Evolutionary conservation across 2,113 vertebrate species (phyloP).

Genomic region (Neogale vison): DNA sequence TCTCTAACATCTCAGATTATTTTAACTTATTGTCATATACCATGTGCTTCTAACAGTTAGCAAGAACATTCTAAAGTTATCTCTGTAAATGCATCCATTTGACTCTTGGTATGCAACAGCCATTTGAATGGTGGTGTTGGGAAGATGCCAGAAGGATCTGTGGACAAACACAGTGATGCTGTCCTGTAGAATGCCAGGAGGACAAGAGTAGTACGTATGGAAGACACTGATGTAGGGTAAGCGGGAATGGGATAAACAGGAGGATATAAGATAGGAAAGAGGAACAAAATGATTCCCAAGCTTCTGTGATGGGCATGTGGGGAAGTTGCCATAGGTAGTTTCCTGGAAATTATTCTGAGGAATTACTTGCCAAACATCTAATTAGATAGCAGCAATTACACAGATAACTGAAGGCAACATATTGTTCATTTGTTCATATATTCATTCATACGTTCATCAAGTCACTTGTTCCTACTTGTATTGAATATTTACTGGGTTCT

Average conservation of each 20-base stretch:
- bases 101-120: background rate
- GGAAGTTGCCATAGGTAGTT: background rate
- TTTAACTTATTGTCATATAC: constrained; percentile 49
- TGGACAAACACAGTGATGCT: background rate
- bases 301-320: background rate
- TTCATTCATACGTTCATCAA: background rate
- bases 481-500: background rate
- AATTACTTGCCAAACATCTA: background rate
- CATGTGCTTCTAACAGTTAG: background rate
- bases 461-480: background rate
- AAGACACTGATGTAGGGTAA: background rate
- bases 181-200: background rate
- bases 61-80: background rate
- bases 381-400: background rate
- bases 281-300: background rate
- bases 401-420: background rate
- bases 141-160: background rate
- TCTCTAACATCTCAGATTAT: constrained; percentile 48
- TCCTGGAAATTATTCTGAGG: background rate
- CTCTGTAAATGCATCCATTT: background rate
- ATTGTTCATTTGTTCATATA: background rate
- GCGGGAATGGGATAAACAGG: background rate
- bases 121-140: background rate
- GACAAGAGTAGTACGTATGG: accelerated
- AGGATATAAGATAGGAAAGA: background rate